These are phyloP conservation scores for Eupithecia tripunctaria DNA, from an alignment of 2,888 invertebrate species.

Conservation along the genomic window DNA sequence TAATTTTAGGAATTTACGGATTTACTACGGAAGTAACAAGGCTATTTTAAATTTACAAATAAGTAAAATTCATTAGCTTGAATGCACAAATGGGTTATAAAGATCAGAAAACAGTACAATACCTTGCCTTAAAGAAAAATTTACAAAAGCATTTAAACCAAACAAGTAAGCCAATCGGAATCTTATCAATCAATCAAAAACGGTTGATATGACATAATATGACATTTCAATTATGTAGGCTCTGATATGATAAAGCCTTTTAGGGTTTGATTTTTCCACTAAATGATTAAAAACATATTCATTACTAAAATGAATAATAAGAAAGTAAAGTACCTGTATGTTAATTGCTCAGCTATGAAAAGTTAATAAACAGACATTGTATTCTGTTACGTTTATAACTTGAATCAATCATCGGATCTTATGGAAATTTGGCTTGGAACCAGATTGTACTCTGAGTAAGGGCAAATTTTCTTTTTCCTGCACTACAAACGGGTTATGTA, in stretches of 20 bases:
- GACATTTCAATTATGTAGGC: slow-evolving; percentile 20
- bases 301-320: neutral
- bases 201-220: slow-evolving; percentile 21
- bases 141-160: neutral
- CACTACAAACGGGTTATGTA: neutral
- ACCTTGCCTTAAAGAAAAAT: slow-evolving; percentile 48
- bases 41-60: neutral
- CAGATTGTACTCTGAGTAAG: neutral
- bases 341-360: neutral
- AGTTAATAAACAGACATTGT: neutral
- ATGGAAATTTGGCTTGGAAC: neutral
- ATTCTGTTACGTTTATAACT: neutral
- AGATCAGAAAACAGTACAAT: neutral
- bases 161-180: slow-evolving; percentile 5
- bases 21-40: neutral
- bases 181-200: slow-evolving; percentile 22
- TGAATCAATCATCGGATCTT: neutral
- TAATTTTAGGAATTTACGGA: neutral
- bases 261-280: neutral
- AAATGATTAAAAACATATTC: neutral
- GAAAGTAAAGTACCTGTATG: neutral
- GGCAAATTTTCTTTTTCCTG: neutral
- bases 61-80: neutral
- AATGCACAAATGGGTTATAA: neutral
- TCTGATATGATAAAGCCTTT: slow-evolving; percentile 22